phyloP scores from a whole-genome alignment of 2,888 invertebrate genomes.

The Dysmachus trigonus region DNA sequence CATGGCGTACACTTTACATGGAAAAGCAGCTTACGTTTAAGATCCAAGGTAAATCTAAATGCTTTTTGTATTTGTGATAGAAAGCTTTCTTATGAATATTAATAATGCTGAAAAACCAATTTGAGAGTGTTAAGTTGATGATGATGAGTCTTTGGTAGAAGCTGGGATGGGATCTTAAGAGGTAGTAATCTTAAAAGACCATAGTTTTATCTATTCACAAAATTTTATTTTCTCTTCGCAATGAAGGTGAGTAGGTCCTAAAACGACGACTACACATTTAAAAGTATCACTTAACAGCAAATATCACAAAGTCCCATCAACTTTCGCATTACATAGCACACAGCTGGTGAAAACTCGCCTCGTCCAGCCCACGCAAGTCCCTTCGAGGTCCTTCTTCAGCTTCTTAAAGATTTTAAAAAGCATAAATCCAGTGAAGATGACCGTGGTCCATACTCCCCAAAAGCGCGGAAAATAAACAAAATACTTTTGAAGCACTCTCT shows the following conservation, averaged over 20 bases:
- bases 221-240: not conserved
- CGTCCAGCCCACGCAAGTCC: not conserved
- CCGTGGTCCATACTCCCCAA: not conserved
- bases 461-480: slow-evolving; percentile 7
- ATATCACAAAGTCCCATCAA: slow-evolving; percentile 41
- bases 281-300: slow-evolving; percentile 41
- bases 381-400: not conserved
- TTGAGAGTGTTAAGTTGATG: not conserved
- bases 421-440: not conserved
- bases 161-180: not conserved
- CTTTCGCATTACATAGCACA: slow-evolving; percentile 7
- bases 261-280: not conserved
- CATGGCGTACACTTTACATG: too few species aligned
- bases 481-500: not conserved
- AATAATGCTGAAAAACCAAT: too few species aligned
- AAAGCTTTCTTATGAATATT: not conserved
- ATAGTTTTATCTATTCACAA: not conserved
- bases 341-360: not conserved
- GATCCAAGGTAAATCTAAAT: not conserved
- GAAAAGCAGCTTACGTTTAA: too few species aligned
- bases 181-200: not conserved
- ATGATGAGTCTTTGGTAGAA: not conserved
- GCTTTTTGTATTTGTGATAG: not conserved
- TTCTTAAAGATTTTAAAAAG: not conserved
- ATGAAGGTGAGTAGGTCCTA: not conserved